Percentiles rank a stretch among this genome's conserved stretches.
phyloP scores from a whole-genome alignment of 2,113 vertebrate species.

The Thamnaconus septentrionalis region DNA sequence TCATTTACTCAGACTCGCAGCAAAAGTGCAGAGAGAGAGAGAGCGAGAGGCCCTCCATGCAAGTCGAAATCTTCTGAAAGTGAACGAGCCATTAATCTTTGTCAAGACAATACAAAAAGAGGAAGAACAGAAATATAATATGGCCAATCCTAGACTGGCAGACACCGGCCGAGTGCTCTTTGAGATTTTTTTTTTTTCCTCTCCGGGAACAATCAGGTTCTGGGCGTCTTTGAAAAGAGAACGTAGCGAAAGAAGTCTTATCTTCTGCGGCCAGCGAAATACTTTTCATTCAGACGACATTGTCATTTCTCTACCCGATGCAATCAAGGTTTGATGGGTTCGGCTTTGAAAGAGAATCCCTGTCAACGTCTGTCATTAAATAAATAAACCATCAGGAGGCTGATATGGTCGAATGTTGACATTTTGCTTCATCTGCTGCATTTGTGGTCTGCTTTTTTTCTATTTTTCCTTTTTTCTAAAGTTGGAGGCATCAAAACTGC shows the following conservation, averaged over 20 bases:
- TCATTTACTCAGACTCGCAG: constrained; percentile 48
- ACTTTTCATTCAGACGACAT: constrained; percentile 49
- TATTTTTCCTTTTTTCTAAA: too few relatives aligned
- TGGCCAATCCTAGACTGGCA: constrained; percentile 44
- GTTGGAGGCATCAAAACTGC: too few relatives aligned
- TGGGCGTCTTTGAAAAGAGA: constrained; percentile 46
- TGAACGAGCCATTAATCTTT: constrained; percentile 56
- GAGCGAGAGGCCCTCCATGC: constrained; percentile 29
- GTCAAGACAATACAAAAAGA: constrained; percentile 60
- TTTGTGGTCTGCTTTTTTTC: too few relatives aligned
- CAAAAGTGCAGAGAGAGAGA: constrained; percentile 50
- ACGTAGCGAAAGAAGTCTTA: constrained; percentile 51
- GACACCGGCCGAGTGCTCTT: constrained; percentile 39
- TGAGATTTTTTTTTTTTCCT: constrained; percentile 61
- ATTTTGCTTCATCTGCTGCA: too few relatives aligned
- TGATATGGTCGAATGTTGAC: too few relatives aligned
- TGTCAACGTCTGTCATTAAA: constrained; percentile 2
- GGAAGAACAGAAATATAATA: constrained; percentile 63
- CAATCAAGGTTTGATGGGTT: constrained; percentile 33
- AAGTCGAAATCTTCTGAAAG: constrained; percentile 53
- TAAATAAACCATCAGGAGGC: not conserved
- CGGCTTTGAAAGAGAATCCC: constrained; percentile 10
- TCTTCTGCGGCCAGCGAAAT: constrained; percentile 48
- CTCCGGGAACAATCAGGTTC: constrained; percentile 61
- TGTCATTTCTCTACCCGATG: constrained; percentile 41